Conservation (phyloP, 2,113 vertebrate genomes). For the Halichoeres trimaculatus region DNA sequence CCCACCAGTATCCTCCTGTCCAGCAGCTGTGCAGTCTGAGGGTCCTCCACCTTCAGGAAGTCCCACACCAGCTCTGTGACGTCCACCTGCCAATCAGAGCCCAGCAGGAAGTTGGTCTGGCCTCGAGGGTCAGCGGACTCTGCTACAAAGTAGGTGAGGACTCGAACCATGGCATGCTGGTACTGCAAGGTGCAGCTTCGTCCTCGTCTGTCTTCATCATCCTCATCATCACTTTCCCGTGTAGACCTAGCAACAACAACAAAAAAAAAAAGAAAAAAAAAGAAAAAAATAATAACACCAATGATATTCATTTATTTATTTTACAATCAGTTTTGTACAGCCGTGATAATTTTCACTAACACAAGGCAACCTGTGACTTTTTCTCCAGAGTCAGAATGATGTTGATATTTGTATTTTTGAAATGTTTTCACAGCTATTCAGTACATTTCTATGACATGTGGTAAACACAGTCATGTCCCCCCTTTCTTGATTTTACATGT, state of each 20-base stretch:
- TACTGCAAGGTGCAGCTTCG: conserved; percentile 92
- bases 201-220: conserved; percentile 90
- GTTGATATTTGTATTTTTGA: too few species aligned
- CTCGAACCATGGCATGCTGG: conserved; percentile 91
- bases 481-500: too few species aligned
- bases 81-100: conserved; percentile 93
- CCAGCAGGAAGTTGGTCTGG: conserved; percentile 88
- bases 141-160: conserved; percentile 93
- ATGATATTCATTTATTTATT: neutral
- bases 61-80: conserved; percentile 92
- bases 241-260: conserved; percentile 81
- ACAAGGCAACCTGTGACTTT: too few species aligned
- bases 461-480: too few species aligned
- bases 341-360: too few species aligned
- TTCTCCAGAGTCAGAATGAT: too few species aligned
- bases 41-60: conserved; percentile 92
- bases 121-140: conserved; percentile 86
- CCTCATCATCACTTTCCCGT: conserved; percentile 94
- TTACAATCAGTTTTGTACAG: too few species aligned
- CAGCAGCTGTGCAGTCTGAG: conserved; percentile 87
- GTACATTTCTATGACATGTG: too few species aligned
- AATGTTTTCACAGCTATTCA: too few species aligned
- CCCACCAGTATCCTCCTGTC: conserved; percentile 89
- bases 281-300: neutral
- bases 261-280: neutral